These are phyloP conservation scores for Corapipo altera DNA, from an alignment of 2,113 vertebrate genomes.

Conservation along the genomic window DNA sequence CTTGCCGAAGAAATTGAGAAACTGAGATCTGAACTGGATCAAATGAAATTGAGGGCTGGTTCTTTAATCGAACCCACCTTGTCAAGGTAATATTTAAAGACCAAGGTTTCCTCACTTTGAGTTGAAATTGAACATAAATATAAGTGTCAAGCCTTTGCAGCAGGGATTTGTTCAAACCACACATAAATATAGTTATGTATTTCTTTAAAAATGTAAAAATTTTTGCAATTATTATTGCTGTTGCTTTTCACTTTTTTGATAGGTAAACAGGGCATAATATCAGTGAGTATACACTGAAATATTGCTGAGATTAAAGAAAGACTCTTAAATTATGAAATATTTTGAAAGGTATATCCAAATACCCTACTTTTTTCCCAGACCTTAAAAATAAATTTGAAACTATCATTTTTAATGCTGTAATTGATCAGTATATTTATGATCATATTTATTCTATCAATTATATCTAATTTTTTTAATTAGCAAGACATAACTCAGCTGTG, in stretches of 20 bases:
- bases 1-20: conserved; percentile 96
- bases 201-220: neutral
- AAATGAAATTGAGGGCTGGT: conserved; percentile 89
- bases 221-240: neutral
- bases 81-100: conserved; percentile 82
- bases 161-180: neutral
- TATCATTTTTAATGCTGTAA: neutral
- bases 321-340: neutral
- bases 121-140: neutral
- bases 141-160: neutral
- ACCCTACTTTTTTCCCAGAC: neutral
- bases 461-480: neutral
- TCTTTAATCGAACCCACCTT: conserved; percentile 93
- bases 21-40: conserved; percentile 91
- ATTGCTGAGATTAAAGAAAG: neutral
- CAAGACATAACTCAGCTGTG: neutral
- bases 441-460: neutral
- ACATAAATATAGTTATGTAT: neutral
- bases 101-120: neutral
- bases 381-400: neutral
- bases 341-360: neutral
- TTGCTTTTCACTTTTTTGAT: neutral
- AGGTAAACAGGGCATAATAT: neutral
- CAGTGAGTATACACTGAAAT: neutral
- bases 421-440: neutral